These are phyloP conservation scores for Sycobia sp. DNA, from an alignment of 1,140 invertebrate species.

Conservation along the genomic window DNA sequence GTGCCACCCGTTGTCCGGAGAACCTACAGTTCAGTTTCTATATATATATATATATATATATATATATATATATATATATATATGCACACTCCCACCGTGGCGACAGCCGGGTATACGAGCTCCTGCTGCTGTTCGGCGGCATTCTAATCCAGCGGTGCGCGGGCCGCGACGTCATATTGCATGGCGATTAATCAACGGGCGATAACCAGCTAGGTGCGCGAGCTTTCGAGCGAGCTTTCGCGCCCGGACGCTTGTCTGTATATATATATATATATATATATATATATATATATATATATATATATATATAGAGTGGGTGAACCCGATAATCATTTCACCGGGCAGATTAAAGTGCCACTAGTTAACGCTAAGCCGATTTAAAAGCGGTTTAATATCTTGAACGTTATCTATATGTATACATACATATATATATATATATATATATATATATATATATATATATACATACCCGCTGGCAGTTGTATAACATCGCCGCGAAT, in stretches of 20 bases:
- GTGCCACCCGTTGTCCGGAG: background rate
- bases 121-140: slow-evolving; percentile 44
- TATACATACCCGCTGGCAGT: slow-evolving; percentile 39
- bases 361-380: slow-evolving; percentile 65
- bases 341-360: slow-evolving; percentile 64
- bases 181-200: slow-evolving; percentile 64
- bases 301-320: slow-evolving; percentile 55
- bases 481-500: slow-evolving; percentile 13
- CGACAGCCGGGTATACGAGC: slow-evolving; percentile 28
- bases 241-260: slow-evolving; percentile 21
- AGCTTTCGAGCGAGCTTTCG: slow-evolving; percentile 9
- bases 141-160: slow-evolving; percentile 55
- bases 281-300: too few species aligned
- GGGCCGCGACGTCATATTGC: slow-evolving; percentile 62
- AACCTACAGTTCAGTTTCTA: too few species aligned
- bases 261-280: too few species aligned
- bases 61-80: too few species aligned
- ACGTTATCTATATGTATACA: slow-evolving; percentile 57
- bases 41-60: too few species aligned
- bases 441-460: too few species aligned
- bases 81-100: too few species aligned
- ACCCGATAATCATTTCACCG: slow-evolving; percentile 63
- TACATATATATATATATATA: too few species aligned
- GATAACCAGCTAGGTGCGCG: slow-evolving; percentile 58
- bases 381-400: slow-evolving; percentile 63